These are phyloP conservation scores for Lutjanus argentimaculatus DNA, from an alignment of 2,797 vertebrate genomes.

Conservation along the genomic window DNA sequence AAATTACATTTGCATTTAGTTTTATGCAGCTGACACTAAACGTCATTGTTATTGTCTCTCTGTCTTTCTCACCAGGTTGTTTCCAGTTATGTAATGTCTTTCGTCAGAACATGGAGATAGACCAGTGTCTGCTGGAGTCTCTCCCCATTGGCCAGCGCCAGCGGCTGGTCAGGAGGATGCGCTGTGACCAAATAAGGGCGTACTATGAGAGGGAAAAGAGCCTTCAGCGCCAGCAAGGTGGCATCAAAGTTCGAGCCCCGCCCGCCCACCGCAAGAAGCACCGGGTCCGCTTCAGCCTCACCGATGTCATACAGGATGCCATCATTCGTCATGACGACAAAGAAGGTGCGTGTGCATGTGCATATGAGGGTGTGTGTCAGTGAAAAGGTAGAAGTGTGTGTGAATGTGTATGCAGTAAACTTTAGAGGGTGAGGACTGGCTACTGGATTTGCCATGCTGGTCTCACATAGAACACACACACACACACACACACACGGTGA, in stretches of 20 bases:
- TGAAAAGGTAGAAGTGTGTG: neutral
- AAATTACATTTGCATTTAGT: neutral
- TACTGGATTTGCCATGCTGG: neutral
- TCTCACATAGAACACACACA: neutral
- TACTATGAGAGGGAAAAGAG: conserved; percentile 94
- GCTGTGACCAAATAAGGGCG: conserved; percentile 94
- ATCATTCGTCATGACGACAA: conserved; percentile 92
- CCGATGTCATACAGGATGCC: conserved; percentile 91
- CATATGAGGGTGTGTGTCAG: neutral
- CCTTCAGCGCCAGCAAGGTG: conserved; percentile 87
- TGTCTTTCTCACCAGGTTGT: conserved; percentile 88
- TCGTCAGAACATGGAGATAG: conserved; percentile 99
- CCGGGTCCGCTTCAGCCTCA: conserved; percentile 85
- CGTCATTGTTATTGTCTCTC: neutral
- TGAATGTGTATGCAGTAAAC: neutral
- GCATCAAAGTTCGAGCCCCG: conserved; percentile 60
- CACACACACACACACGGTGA: conserved; percentile 12
- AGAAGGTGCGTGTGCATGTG: conserved; percentile 87
- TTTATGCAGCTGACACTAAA: neutral
- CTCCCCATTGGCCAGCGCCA: conserved; percentile 95
- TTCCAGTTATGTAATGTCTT: conserved; percentile 99
- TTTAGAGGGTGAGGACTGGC: neutral
- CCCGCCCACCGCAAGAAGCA: conserved; percentile 82
- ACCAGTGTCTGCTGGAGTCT: conserved; percentile 99
- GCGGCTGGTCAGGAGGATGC: conserved; percentile 95